Conservation (phyloP, 92 coral and sea anemone species). For the Phenganax stokvisi region DNA sequence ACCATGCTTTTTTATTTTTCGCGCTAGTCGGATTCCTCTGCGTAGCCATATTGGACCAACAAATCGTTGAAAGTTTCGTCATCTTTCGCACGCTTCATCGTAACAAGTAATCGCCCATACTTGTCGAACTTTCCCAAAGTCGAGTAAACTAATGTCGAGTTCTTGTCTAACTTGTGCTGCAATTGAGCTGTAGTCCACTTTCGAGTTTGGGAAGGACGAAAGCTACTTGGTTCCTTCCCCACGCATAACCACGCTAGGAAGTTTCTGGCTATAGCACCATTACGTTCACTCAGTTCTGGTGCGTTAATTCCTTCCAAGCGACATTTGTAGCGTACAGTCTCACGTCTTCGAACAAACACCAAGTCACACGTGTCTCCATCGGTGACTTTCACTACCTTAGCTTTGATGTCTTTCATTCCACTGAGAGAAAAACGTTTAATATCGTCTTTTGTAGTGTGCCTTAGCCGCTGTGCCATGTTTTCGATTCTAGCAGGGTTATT, state of each 20-base stretch:
- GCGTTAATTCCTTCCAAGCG: background rate
- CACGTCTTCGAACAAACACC: background rate
- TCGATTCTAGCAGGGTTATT: no score
- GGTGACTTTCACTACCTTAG: background rate
- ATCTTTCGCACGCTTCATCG: background rate
- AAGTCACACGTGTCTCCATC: constrained; percentile 25
- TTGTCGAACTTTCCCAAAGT: constrained; percentile 4
- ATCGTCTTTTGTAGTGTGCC: background rate
- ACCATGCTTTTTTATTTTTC: no score
- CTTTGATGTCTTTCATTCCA: background rate
- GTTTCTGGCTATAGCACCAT: background rate
- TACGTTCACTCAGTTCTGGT: background rate
- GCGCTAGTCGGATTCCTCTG: background rate
- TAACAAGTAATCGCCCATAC: constrained; percentile 5
- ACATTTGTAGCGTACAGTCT: background rate
- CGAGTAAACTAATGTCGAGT: constrained; percentile 2
- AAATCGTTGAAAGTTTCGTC: background rate
- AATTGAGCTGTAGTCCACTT: background rate
- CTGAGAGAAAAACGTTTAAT: background rate
- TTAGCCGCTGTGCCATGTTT: background rate
- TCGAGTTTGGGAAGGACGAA: background rate
- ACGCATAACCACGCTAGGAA: background rate
- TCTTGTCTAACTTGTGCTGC: background rate
- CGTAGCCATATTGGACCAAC: background rate
- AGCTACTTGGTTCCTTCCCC: background rate